Conservation (phyloP, 1,140 invertebrate species). For the Hormaphis cornu region DNA sequence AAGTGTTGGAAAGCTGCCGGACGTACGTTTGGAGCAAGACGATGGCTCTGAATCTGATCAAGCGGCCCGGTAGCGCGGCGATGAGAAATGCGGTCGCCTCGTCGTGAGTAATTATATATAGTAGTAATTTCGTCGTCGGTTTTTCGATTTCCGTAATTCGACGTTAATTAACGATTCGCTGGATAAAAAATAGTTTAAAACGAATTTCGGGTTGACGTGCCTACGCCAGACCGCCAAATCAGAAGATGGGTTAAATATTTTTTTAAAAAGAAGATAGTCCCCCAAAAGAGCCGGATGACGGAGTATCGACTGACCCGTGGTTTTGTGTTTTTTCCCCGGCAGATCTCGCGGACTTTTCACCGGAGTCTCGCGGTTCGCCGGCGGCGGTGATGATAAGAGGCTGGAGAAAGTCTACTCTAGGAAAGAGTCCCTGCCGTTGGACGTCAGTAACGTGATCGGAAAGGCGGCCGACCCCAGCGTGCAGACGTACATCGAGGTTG, state of each 20-base stretch:
- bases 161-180: no score
- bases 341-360: conserved; percentile 5
- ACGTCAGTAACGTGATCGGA: background rate
- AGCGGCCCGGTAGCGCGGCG: background rate
- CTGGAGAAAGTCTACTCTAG: background rate
- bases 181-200: no score
- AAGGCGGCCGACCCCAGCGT: background rate
- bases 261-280: no score
- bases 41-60: conserved; percentile 1
- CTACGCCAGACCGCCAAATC: no score
- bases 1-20: no score
- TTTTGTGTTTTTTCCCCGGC: no score
- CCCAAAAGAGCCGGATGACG: no score
- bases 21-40: background rate
- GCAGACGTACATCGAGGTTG: conserved; percentile 5
- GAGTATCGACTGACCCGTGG: no score
- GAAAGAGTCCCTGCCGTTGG: background rate
- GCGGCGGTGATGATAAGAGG: background rate
- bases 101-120: background rate
- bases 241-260: no score
- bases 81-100: background rate
- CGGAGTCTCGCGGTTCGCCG: background rate
- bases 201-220: no score
- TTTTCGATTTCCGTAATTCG: background rate
- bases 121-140: no score